Conservation (phyloP, 2,888 invertebrate species). For the Arge pagana region DNA sequence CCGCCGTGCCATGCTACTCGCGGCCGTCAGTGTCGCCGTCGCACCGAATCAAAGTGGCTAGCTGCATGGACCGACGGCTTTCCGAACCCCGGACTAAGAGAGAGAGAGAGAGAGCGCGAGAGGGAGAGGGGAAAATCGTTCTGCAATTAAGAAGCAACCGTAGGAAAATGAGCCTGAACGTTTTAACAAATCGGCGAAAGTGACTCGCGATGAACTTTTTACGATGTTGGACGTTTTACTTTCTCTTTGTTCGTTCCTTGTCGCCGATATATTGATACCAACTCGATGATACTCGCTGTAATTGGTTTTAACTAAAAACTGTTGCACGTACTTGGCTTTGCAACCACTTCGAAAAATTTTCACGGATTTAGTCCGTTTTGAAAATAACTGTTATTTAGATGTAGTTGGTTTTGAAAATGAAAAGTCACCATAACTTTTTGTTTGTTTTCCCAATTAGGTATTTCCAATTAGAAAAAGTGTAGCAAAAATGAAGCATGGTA, state of each 20-base stretch:
- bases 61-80: too few relatives aligned
- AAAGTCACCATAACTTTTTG: too few relatives aligned
- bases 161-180: constrained; percentile 4
- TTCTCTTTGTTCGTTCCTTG: background rate
- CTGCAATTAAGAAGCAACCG: constrained; percentile 9
- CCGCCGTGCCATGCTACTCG: constrained; percentile 12
- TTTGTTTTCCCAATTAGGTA: too few relatives aligned
- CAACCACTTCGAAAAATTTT: background rate
- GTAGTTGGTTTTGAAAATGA: background rate
- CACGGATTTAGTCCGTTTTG: background rate
- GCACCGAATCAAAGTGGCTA: constrained; percentile 4
- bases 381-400: background rate
- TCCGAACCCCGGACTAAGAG: background rate
- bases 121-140: constrained; percentile 7
- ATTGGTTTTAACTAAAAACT: too few relatives aligned
- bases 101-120: background rate
- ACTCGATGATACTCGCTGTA: background rate
- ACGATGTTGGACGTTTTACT: background rate
- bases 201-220: background rate
- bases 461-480: too few relatives aligned
- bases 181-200: background rate
- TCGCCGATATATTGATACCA: background rate
- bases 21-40: background rate
- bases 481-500: too few relatives aligned
- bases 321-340: too few relatives aligned